These are phyloP conservation scores for Tetranychus truncatus DNA, from an alignment of 2,888 invertebrate species.

Conservation along the genomic window DNA sequence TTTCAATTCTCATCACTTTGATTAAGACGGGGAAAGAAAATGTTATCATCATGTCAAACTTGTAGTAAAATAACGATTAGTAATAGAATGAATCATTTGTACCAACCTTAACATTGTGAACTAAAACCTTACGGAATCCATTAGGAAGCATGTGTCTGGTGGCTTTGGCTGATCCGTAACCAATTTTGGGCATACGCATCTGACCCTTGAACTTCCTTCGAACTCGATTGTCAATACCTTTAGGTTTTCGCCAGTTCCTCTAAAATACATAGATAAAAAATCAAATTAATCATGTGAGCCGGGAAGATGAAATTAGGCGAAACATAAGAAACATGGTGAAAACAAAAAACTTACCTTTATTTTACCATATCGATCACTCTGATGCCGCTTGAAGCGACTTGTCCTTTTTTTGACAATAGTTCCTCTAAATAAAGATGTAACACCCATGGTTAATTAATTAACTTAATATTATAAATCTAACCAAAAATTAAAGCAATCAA, in stretches of 20 bases:
- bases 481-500: no score
- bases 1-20: not conserved
- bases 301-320: not conserved
- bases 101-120: constrained; percentile 61
- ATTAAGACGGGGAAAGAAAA: constrained; percentile 10
- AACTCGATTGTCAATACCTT: constrained; percentile 99
- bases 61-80: no score
- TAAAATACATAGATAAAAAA: constrained; percentile 33
- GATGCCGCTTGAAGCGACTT: constrained; percentile 94
- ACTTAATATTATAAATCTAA: no score
- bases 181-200: constrained; percentile 95
- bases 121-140: constrained; percentile 86
- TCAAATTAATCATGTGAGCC: not conserved
- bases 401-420: constrained; percentile 84
- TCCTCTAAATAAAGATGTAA: not conserved
- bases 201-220: constrained; percentile 98
- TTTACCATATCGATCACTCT: constrained; percentile 92
- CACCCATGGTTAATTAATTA: not conserved
- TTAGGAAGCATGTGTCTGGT: constrained; percentile 93
- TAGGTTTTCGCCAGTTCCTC: constrained; percentile 98
- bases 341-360: constrained; percentile 48
- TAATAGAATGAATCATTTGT: no score
- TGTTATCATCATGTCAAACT: constrained; percentile 8
- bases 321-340: not conserved
- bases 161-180: constrained; percentile 87